Evolutionary conservation across 2,797 vertebrate genomes (phyloP).

Genomic region (Protosalanx chinensis): DNA sequence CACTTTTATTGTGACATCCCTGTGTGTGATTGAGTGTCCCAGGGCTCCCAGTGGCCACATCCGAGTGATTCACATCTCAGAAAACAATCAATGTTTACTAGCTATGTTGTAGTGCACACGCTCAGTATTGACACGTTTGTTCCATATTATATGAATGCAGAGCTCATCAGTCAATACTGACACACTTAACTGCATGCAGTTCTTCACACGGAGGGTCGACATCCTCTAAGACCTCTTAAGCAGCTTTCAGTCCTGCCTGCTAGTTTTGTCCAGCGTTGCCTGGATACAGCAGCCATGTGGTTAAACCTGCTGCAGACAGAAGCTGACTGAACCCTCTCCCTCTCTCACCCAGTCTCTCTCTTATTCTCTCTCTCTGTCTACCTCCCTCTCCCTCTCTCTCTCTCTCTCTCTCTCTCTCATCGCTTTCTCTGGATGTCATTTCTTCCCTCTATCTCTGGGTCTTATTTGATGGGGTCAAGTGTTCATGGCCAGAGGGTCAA

Average conservation of each 20-base stretch:
- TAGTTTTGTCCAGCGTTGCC: not conserved
- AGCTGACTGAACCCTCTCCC: slow-evolving; percentile 48
- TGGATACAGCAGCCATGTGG: slow-evolving; percentile 35
- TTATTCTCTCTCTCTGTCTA: not conserved
- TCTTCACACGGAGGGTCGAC: not conserved
- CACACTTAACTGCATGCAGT: not conserved
- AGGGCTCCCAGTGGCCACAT: too few species aligned
- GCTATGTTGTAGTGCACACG: not conserved
- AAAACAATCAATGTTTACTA: not conserved
- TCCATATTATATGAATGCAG: not conserved
- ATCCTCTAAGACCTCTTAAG: too few species aligned
- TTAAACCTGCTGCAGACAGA: slow-evolving; percentile 39
- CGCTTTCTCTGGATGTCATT: too few species aligned
- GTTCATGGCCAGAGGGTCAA: slow-evolving; percentile 9
- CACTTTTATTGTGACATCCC: not conserved
- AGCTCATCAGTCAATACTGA: not conserved
- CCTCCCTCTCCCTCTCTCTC: too few species aligned
- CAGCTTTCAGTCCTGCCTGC: slow-evolving; percentile 1
- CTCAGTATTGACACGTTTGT: not conserved
- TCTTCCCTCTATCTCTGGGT: not conserved
- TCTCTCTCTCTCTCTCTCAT: not conserved
- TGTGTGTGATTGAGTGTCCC: not conserved
- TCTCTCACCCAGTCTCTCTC: not conserved
- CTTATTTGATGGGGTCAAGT: not conserved
- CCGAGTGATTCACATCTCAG: not conserved